Conservation (phyloP, 2,888 invertebrate genomes). For the Hirudinaria manillensis region DNA sequence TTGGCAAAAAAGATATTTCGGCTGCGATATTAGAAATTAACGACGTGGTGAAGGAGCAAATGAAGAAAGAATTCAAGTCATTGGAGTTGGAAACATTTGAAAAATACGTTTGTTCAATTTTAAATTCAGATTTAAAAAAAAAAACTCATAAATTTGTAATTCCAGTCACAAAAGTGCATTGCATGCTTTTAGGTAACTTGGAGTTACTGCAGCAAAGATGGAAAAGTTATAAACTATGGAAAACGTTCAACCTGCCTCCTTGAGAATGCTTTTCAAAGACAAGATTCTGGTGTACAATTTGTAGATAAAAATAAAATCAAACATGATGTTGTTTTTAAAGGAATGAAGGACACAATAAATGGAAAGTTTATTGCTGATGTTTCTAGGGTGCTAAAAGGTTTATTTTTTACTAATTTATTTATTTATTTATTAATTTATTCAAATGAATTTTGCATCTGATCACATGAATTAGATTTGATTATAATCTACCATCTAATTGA, state of each 20-base stretch:
- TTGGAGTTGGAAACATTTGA: conserved; percentile 19
- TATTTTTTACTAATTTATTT: too few relatives aligned
- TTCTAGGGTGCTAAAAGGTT: too few relatives aligned
- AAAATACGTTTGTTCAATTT: conserved; percentile 15
- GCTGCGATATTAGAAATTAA: not conserved
- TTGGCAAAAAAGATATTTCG: not conserved
- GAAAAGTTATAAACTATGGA: not conserved
- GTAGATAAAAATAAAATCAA: not conserved
- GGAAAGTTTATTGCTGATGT: too few relatives aligned
- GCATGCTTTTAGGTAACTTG: not conserved
- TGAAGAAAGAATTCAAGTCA: conserved; percentile 12
- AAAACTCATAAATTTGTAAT: too few relatives aligned
- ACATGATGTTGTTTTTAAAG: not conserved
- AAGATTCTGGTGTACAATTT: not conserved
- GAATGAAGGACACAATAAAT: not conserved
- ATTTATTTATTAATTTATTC: too few relatives aligned
- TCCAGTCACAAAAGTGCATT: not conserved
- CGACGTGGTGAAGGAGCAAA: not conserved
- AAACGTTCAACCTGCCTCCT: not conserved
- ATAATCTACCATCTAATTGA: too few relatives aligned
- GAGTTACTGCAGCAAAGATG: not conserved
- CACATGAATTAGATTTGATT: too few relatives aligned
- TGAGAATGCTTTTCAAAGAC: not conserved
- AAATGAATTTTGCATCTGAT: too few relatives aligned
- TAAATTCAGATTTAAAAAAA: too few relatives aligned